These are phyloP conservation scores for Falco punctatus DNA, from an alignment of 2,113 vertebrate genomes.

Conservation along the genomic window DNA sequence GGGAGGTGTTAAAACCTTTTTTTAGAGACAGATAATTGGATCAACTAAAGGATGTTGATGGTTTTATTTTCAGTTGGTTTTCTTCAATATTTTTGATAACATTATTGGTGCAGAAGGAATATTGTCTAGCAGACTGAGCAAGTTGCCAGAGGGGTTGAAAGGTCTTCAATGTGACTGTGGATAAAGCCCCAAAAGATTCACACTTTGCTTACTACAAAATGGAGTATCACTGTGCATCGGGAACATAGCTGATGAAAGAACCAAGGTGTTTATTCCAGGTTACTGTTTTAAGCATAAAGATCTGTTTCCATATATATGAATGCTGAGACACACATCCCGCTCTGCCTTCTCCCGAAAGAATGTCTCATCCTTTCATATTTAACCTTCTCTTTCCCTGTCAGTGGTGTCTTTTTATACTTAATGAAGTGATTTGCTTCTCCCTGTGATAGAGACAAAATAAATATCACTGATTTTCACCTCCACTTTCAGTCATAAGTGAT, in stretches of 20 bases:
- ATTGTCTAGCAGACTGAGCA: background rate
- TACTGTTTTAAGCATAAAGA: background rate
- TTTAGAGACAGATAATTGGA: constrained; percentile 75
- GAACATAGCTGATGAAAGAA: background rate
- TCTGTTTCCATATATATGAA: background rate
- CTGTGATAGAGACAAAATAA: background rate
- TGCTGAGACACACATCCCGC: background rate
- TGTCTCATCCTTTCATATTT: background rate
- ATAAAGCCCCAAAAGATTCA: background rate
- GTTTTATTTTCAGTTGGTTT: constrained; percentile 66
- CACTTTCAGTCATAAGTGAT: background rate
- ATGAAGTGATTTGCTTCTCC: background rate
- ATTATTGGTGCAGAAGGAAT: background rate
- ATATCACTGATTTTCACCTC: background rate
- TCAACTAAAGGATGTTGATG: constrained; percentile 47
- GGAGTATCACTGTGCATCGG: background rate
- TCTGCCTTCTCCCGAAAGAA: background rate
- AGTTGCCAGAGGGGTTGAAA: constrained; percentile 2
- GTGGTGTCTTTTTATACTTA: background rate
- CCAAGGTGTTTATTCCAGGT: background rate
- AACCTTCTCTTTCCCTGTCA: background rate
- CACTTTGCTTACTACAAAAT: background rate
- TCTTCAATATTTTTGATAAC: constrained; percentile 35
- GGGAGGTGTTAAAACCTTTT: constrained; percentile 74
- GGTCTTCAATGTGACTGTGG: background rate